Percentiles rank a stretch among this genome's conserved stretches.
These are phyloP conservation scores for Toxonevra muliebris DNA, from an alignment of 2,888 invertebrate species.

Conservation along the genomic window DNA sequence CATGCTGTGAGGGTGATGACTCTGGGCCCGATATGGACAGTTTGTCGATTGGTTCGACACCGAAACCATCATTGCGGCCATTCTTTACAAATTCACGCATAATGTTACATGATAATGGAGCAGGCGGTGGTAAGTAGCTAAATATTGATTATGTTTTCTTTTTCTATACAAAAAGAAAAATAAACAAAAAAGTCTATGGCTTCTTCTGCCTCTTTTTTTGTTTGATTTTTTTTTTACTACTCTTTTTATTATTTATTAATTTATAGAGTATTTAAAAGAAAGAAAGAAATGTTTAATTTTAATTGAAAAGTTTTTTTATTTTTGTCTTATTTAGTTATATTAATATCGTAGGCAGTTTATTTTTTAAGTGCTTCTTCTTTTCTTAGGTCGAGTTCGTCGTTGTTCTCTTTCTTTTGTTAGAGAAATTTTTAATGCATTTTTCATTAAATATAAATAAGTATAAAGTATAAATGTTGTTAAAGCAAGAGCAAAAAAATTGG, in stretches of 20 bases:
- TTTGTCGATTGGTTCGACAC: constrained; percentile 95
- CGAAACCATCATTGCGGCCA: constrained; percentile 93
- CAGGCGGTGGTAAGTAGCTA: constrained; percentile 46
- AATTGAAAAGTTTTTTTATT: too few species aligned
- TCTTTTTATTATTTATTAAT: not conserved
- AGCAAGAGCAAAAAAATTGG: too few species aligned
- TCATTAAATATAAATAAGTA: too few species aligned
- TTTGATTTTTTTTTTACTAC: not conserved
- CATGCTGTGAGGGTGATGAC: constrained; percentile 84
- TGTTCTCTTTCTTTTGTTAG: too few species aligned
- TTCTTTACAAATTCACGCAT: constrained; percentile 93
- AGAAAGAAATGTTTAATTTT: too few species aligned
- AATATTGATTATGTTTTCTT: not conserved
- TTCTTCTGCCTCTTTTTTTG: not conserved
- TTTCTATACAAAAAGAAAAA: not conserved
- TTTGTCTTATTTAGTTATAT: too few species aligned
- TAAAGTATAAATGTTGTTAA: too few species aligned
- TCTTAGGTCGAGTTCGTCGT: too few species aligned
- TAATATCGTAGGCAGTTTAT: too few species aligned
- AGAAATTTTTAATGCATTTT: too few species aligned
- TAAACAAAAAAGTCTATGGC: not conserved
- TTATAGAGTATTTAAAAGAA: not conserved
- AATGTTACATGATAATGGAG: constrained; percentile 69
- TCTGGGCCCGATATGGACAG: constrained; percentile 95
- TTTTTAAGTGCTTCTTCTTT: too few species aligned